A percentile compares a stretch with the other conserved stretches of the same genome.
Conservation (phyloP, 2,797 vertebrate species). For the Rhabdophis nuchalis region DNA sequence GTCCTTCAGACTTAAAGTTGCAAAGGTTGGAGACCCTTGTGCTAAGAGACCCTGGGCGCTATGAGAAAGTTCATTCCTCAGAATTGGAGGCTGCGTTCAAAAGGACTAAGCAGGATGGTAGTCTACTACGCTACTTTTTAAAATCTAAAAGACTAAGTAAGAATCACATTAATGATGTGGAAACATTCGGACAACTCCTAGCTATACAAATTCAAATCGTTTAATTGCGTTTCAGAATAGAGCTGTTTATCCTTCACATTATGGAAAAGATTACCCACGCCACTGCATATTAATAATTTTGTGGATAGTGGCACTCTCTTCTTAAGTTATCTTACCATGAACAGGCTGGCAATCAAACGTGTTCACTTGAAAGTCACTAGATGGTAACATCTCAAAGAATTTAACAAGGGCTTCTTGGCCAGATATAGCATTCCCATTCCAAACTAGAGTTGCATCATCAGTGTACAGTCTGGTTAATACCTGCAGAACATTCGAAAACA, state of each 20-base stretch:
- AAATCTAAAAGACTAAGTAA: not conserved
- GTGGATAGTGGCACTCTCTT: too few species aligned
- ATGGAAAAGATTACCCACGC: not conserved
- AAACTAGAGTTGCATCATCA: slow-evolving; percentile 91
- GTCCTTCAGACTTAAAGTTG: too few species aligned
- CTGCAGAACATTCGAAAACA: slow-evolving; percentile 58
- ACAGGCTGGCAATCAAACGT: slow-evolving; percentile 95
- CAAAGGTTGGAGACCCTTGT: too few species aligned
- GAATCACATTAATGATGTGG: not conserved
- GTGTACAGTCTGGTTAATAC: slow-evolving; percentile 89
- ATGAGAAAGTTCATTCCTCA: not conserved
- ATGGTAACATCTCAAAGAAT: slow-evolving; percentile 94
- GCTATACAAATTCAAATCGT: not conserved
- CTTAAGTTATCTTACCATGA: slow-evolving; percentile 70
- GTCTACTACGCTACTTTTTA: not conserved
- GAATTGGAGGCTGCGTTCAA: not conserved
- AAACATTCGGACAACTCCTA: not conserved
- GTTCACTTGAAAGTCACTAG: slow-evolving; percentile 91
- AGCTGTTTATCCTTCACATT: not conserved
- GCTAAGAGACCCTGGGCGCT: not conserved
- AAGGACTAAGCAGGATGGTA: not conserved
- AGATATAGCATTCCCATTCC: slow-evolving; percentile 91
- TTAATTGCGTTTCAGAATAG: not conserved
- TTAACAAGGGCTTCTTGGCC: slow-evolving; percentile 86
- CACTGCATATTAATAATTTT: not conserved